Percentiles rank a stretch among this genome's conserved stretches.
Conservation (phyloP, 1,140 invertebrate species). For the Pinna nobilis region DNA sequence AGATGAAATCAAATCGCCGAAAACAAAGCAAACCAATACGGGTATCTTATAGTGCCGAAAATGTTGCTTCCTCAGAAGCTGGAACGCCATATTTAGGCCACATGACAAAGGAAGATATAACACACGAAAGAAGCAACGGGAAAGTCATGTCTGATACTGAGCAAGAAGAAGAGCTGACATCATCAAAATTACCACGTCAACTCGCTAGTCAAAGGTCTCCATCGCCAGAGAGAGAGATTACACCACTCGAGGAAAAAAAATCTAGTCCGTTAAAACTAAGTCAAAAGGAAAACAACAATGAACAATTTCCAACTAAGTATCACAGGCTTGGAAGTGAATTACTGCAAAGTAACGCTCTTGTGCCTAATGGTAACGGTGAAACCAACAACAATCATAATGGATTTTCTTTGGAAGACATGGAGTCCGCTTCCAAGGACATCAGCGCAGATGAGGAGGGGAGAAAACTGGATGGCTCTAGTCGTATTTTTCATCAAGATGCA, state of each 20-base stretch:
- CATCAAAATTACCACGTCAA: neutral
- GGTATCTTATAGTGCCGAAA: slow-evolving; percentile 60
- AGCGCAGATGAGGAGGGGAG: slow-evolving; percentile 37
- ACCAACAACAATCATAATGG: slow-evolving; percentile 35
- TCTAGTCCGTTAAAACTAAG: slow-evolving; percentile 11
- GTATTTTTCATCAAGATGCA: slow-evolving; percentile 81
- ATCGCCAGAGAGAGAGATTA: neutral
- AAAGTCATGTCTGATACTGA: slow-evolving; percentile 4
- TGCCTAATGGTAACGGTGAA: slow-evolving; percentile 87
- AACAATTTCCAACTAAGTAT: slow-evolving; percentile 69
- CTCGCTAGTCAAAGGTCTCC: neutral
- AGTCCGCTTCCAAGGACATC: slow-evolving; percentile 37
- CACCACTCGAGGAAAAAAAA: slow-evolving; percentile 2
- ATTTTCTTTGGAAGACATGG: slow-evolving; percentile 38
- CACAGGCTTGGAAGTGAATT: slow-evolving; percentile 70
- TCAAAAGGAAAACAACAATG: slow-evolving; percentile 46
- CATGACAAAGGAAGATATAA: slow-evolving; percentile 31
- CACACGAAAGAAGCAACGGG: slow-evolving; percentile 26
- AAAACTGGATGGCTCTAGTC: slow-evolving; percentile 35
- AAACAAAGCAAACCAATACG: slow-evolving; percentile 73
- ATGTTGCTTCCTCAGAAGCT: slow-evolving; percentile 35
- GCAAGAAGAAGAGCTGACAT: neutral
- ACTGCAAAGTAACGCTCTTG: slow-evolving; percentile 61
- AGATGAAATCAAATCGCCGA: slow-evolving; percentile 69
- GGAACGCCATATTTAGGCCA: slow-evolving; percentile 27